Evolutionary conservation across 2,797 vertebrate species (phyloP).

Genomic region (Chelidonichthys spinosus): DNA sequence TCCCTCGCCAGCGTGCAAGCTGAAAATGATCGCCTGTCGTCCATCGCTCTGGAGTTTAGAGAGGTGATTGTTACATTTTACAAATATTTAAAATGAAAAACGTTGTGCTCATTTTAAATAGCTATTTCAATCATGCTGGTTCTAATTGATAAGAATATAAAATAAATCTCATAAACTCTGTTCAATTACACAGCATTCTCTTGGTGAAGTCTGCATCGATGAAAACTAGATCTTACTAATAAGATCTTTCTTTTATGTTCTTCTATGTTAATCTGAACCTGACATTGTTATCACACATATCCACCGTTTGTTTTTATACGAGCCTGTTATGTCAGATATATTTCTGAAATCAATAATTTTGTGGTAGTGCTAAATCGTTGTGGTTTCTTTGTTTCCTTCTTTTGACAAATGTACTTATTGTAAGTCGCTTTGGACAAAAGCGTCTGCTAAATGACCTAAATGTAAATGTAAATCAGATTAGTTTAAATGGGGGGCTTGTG

Average conservation of each 20-base stretch:
- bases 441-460: no score
- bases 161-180: not conserved
- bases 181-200: not conserved
- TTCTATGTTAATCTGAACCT: not conserved
- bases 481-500: not conserved
- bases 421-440: no score
- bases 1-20: constrained; percentile 89
- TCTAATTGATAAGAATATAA: not conserved
- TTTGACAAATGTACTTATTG: no score
- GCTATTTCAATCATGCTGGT: not conserved
- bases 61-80: constrained; percentile 84
- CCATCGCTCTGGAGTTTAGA: constrained; percentile 89
- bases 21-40: constrained; percentile 93
- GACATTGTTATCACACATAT: not conserved
- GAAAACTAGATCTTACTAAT: not conserved
- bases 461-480: no score
- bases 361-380: not conserved
- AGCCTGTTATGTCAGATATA: not conserved
- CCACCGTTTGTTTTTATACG: not conserved
- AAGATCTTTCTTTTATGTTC: not conserved
- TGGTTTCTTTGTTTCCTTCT: no score
- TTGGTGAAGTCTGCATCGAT: not conserved
- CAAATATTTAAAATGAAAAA: not conserved
- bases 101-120: not conserved
- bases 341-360: not conserved